Evolutionary conservation across 1,140 invertebrate species (phyloP).

Genomic region (Caerostris extrusa): DNA sequence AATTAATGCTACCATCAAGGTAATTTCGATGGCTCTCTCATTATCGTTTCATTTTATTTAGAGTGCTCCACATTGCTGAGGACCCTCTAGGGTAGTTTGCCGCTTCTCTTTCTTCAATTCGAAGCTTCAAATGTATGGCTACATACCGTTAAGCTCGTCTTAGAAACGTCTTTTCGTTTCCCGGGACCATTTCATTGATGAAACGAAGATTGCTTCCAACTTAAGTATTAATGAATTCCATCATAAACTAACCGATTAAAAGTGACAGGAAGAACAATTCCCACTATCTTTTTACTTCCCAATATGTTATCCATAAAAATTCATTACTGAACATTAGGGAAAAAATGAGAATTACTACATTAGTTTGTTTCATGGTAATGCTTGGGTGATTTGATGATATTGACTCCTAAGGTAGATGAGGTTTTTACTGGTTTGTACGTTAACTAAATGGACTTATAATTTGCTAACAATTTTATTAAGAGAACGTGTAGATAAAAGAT

Average conservation of each 20-base stretch:
- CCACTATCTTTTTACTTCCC: not conserved
- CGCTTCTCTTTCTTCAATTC: not conserved
- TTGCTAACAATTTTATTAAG: not conserved
- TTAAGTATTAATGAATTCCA: conserved; percentile 37
- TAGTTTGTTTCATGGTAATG: not conserved
- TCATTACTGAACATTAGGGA: not conserved
- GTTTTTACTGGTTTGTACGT: not conserved
- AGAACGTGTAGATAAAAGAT: not conserved
- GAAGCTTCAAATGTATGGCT: not conserved
- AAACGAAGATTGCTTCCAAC: conserved; percentile 35
- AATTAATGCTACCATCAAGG: conserved; percentile 45
- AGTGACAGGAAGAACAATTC: conserved; percentile 16
- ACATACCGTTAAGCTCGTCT: not conserved
- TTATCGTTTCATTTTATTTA: conserved; percentile 57
- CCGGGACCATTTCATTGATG: conserved; percentile 36
- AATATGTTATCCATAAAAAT: conserved; percentile 1
- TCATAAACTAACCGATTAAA: conserved; percentile 22
- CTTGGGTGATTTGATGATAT: not conserved
- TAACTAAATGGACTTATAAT: not conserved
- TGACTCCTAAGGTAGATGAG: not conserved
- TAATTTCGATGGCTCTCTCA: conserved; percentile 30
- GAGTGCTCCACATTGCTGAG: conserved; percentile 22
- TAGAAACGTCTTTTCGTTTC: not conserved
- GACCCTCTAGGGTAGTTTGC: conserved; percentile 12
- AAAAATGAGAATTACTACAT: not conserved